phyloP scores from a whole-genome alignment of 2,888 invertebrate genomes.

The Orchestes rusci region DNA sequence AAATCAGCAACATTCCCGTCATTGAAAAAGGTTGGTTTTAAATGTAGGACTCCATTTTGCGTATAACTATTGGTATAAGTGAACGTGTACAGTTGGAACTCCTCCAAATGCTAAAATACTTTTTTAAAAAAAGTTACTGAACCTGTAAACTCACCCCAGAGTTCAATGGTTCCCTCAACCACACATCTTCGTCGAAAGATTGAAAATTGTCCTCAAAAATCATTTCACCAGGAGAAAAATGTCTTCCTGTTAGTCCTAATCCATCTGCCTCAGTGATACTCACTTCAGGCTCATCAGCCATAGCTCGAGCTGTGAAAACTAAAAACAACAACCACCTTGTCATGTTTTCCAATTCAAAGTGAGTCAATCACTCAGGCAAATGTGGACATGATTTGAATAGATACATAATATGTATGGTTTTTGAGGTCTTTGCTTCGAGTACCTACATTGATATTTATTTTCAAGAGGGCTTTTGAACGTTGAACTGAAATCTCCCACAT shows the following conservation, averaged over 20 bases:
- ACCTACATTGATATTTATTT: too few relatives aligned
- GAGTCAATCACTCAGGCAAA: too few relatives aligned
- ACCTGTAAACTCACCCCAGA: conserved; percentile 61
- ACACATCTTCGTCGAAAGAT: conserved; percentile 50
- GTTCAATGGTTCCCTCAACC: conserved; percentile 60
- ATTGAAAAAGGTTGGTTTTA: conserved; percentile 53
- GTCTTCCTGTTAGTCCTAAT: not conserved
- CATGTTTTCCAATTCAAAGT: too few relatives aligned
- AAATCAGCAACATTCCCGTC: not conserved
- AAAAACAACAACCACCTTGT: too few relatives aligned
- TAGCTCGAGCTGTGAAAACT: too few relatives aligned
- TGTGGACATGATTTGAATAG: too few relatives aligned
- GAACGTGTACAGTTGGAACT: conserved; percentile 63
- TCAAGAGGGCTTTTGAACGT: too few relatives aligned
- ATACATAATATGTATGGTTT: too few relatives aligned
- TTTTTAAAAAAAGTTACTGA: not conserved
- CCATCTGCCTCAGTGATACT: conserved; percentile 6
- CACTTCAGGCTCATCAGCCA: too few relatives aligned
- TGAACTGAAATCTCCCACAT: too few relatives aligned
- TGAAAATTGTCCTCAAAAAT: conserved; percentile 59
- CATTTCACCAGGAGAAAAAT: conserved; percentile 39
- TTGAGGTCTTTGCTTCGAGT: too few relatives aligned
- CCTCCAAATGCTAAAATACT: conserved; percentile 52
- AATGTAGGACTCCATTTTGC: conserved; percentile 50
- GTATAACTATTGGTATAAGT: conserved; percentile 59